Evolutionary conservation across 1,140 invertebrate genomes (phyloP).

Genomic region (Elysia chlorotica): DNA sequence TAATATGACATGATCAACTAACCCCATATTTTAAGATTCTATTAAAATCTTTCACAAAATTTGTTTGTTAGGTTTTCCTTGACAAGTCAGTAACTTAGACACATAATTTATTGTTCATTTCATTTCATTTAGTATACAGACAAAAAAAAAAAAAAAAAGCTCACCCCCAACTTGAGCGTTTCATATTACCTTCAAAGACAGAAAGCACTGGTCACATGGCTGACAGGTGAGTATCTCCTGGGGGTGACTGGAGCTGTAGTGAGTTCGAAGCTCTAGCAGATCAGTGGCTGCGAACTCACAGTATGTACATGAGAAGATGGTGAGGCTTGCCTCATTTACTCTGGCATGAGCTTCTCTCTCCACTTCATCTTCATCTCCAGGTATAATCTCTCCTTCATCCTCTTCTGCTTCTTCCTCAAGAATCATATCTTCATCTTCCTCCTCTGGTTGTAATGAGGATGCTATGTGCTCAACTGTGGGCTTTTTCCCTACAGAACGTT

Average conservation of each 20-base stretch:
- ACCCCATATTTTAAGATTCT: too few relatives aligned
- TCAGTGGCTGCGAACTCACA: constrained; percentile 46
- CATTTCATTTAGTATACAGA: neutral
- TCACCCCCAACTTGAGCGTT: too few relatives aligned
- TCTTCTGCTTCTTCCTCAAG: neutral
- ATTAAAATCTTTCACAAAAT: too few relatives aligned
- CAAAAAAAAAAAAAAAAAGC: too few relatives aligned
- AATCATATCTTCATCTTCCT: neutral
- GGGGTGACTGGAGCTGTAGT: constrained; percentile 51
- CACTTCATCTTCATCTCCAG: constrained; percentile 11
- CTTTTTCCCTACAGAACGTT: neutral
- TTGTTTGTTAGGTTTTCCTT: too few relatives aligned
- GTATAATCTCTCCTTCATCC: neutral
- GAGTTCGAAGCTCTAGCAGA: constrained; percentile 44
- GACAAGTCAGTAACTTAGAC: neutral
- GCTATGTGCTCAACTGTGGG: neutral
- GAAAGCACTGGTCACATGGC: constrained; percentile 45
- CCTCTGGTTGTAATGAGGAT: neutral
- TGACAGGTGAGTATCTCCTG: constrained; percentile 42
- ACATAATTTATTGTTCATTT: neutral
- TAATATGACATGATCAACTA: too few relatives aligned
- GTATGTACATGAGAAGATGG: constrained; percentile 44
- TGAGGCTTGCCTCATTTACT: constrained; percentile 12
- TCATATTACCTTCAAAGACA: constrained; percentile 37
- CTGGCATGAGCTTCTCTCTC: neutral